These are phyloP conservation scores for Paracanthobrama guichenoti DNA, from an alignment of 2,113 vertebrate species.

Conservation along the genomic window DNA sequence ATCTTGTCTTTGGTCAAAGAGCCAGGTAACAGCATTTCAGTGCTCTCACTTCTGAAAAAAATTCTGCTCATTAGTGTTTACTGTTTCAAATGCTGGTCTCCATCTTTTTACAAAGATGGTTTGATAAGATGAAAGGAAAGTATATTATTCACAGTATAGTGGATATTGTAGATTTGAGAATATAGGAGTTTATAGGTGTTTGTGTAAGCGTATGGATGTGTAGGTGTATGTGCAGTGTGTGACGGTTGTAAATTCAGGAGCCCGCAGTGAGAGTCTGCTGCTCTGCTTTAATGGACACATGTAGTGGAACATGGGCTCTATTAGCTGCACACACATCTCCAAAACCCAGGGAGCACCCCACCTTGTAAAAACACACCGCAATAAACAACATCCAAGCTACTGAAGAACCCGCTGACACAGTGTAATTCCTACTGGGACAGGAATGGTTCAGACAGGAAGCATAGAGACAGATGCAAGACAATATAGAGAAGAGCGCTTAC, in stretches of 20 bases:
- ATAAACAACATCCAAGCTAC: slow-evolving; percentile 70
- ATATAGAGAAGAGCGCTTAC: slow-evolving; percentile 14
- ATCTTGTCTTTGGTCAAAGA: slow-evolving; percentile 89
- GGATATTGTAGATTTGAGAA: neutral
- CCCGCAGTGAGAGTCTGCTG: slow-evolving; percentile 70
- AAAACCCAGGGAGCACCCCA: slow-evolving; percentile 65
- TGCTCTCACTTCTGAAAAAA: slow-evolving; percentile 7
- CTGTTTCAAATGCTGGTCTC: neutral
- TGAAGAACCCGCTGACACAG: slow-evolving; percentile 69
- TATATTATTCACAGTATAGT: neutral
- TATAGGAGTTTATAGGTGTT: neutral
- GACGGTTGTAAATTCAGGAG: slow-evolving; percentile 64
- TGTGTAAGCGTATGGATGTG: neutral
- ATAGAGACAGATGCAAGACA: slow-evolving; percentile 25
- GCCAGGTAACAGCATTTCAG: slow-evolving; percentile 79
- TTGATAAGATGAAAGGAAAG: neutral
- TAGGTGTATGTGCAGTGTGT: slow-evolving; percentile 44
- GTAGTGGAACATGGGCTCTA: slow-evolving; percentile 68
- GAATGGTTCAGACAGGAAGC: slow-evolving; percentile 38
- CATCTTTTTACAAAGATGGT: neutral
- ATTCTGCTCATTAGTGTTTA: neutral
- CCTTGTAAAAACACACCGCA: slow-evolving; percentile 65
- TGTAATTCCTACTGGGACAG: slow-evolving; percentile 50
- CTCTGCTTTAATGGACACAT: slow-evolving; percentile 70
- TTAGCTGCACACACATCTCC: slow-evolving; percentile 64